Conservation (phyloP, 2,797 vertebrate genomes). For the Gadopsis marmoratus region DNA sequence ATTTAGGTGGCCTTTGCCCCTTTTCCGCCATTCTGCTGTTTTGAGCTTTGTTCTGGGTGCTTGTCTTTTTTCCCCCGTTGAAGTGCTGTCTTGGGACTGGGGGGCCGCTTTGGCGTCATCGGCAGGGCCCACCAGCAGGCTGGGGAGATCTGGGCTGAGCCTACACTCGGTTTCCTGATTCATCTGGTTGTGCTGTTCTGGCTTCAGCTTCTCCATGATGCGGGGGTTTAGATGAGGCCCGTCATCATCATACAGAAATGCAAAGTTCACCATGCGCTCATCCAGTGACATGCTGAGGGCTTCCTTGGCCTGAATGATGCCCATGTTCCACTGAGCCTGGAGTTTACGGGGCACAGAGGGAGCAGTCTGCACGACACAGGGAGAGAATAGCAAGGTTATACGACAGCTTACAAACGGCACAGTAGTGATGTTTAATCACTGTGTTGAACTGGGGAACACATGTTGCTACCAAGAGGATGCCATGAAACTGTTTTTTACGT, state of each 20-base stretch:
- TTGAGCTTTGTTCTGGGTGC: conserved; percentile 47
- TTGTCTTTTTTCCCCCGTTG: conserved; percentile 60
- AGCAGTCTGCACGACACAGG: conserved; percentile 49
- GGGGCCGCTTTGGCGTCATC: not conserved
- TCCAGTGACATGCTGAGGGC: conserved; percentile 88
- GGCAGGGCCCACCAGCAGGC: conserved; percentile 64
- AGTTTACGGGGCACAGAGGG: conserved; percentile 90
- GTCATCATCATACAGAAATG: conserved; percentile 89
- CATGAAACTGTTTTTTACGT: not conserved
- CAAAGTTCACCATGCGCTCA: conserved; percentile 91
- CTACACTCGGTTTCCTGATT: conserved; percentile 36
- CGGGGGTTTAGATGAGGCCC: conserved; percentile 91
- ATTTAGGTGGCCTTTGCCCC: conserved; percentile 10
- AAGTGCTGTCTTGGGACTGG: conserved; percentile 66
- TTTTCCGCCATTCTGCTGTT: conserved; percentile 22
- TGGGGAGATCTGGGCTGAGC: conserved; percentile 58
- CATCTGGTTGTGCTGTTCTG: conserved; percentile 54
- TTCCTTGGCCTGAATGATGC: conserved; percentile 91
- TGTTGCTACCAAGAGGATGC: no score
- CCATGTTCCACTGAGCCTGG: conserved; percentile 92
- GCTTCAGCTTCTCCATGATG: conserved; percentile 87
- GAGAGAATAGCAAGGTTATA: not conserved
- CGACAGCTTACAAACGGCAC: not conserved
- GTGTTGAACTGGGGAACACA: not conserved
- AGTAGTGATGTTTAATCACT: not conserved